Base-by-base conservation (phyloP, 2,888 invertebrate genomes). In the Latrodectus elegans region DNA sequence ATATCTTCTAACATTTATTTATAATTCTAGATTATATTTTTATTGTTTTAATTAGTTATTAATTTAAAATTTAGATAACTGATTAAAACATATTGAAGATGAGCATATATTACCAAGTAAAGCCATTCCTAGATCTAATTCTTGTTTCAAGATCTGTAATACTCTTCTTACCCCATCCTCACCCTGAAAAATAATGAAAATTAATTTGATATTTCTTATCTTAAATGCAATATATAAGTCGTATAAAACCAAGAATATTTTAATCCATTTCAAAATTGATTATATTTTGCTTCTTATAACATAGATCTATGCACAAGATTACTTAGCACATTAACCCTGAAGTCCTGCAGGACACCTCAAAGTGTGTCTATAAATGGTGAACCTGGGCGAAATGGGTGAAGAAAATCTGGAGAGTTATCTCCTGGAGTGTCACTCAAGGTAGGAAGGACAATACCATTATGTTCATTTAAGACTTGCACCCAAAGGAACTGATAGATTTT, bases 111-210 rank as follows among this genome's bases (percentile, higher is more conserved):
- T 92, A 95, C 96, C 96, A 91, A 95, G 94, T 89, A 97, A 93
- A 84, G 95, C 95, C 91, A 97, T 94, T 0, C 96, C 94, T 79
- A 94, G 93, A 90, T 96, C 95, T 9, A 97, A 94, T 92, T 98
- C 97, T 38, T 94, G 94, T 90, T 93, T 94, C 85, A 97, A 92
- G 84, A 97, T 94, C 89, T 93, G 92, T 6, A 97, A 93, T 91
- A 97, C 94, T 89, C 94, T 93, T 90, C 94, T 94, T 0, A 96
- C 97, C 0, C 97, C 97, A 26, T 94, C 93, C 92, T 96, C 95
- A 0, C 97, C 97, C 91, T 91, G 67, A 52, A 88, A 83, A 81
- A 64, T 12, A 78, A 70, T 49, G 8, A 49, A 78, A n/a, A 68
- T 49, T n/a, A 52, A n/a, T 38, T 14, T 80, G 38, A 52, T 17